Evolutionary conservation across 2,888 invertebrate species (phyloP).

Genomic region (Palloptera scutellata): DNA sequence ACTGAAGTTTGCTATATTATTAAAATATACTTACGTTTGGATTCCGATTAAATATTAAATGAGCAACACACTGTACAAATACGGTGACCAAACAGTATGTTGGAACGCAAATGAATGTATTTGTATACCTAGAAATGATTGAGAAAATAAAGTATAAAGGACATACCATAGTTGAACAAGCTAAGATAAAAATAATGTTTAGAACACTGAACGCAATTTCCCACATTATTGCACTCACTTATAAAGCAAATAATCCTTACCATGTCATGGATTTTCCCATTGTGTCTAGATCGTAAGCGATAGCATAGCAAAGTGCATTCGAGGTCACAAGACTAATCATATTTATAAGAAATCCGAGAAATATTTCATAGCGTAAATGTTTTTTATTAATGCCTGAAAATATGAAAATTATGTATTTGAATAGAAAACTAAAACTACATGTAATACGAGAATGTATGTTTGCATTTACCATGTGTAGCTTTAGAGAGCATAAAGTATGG

Average conservation of each 20-base stretch:
- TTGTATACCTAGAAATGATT: conserved; percentile 44
- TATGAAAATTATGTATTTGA: background rate
- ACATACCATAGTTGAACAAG: no score
- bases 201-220: background rate
- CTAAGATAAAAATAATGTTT: no score
- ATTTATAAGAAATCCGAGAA: conserved; percentile 51
- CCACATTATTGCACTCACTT: background rate
- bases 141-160: background rate
- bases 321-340: conserved; percentile 50
- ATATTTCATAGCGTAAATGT: conserved; percentile 52
- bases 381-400: conserved; percentile 50
- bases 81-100: conserved; percentile 50
- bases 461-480: conserved; percentile 48
- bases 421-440: background rate
- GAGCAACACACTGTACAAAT: conserved; percentile 47
- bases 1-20: background rate
- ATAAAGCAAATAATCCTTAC: conserved; percentile 37
- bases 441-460: no score
- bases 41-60: conserved; percentile 47
- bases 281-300: conserved; percentile 51
- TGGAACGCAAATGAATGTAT: conserved; percentile 47
- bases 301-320: conserved; percentile 48
- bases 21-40: conserved; percentile 40
- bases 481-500: conserved; percentile 51
- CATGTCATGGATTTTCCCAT: conserved; percentile 54